These are phyloP conservation scores for Arge pagana DNA, from an alignment of 2,888 invertebrate species.

Conservation along the genomic window DNA sequence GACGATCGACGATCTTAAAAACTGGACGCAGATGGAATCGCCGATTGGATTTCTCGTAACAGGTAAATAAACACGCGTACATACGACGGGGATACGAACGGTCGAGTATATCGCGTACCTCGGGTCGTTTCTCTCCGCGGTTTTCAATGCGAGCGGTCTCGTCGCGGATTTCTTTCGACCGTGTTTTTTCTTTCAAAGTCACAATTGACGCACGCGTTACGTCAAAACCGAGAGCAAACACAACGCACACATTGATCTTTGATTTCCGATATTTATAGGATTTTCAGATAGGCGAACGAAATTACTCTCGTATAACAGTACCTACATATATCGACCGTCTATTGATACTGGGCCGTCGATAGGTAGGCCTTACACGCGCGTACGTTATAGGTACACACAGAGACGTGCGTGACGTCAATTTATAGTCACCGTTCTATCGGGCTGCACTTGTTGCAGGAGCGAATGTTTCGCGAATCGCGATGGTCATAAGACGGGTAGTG, in stretches of 20 bases:
- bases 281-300: neutral
- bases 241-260: conserved; percentile 3
- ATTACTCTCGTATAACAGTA: neutral
- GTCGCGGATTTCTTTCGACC: neutral
- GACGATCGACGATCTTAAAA: conserved; percentile 5
- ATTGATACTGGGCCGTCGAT: conserved; percentile 15
- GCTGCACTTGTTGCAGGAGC: conserved; percentile 48
- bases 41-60: conserved; percentile 7
- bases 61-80: conserved; percentile 5
- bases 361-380: conserved; percentile 10
- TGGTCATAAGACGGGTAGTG: neutral
- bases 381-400: conserved; percentile 3
- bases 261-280: conserved; percentile 7
- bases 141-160: neutral
- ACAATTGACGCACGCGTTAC: conserved; percentile 18
- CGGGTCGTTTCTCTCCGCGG: neutral
- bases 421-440: conserved; percentile 18
- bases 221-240: conserved; percentile 6
- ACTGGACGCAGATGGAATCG: conserved; percentile 20
- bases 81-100: neutral
- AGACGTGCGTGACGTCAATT: conserved; percentile 25
- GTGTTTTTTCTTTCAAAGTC: conserved; percentile 1
- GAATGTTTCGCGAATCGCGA: conserved; percentile 22
- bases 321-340: conserved; percentile 19
- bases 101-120: neutral